phyloP scores from a whole-genome alignment of 2,113 vertebrate species.

The Nibea coibor region DNA sequence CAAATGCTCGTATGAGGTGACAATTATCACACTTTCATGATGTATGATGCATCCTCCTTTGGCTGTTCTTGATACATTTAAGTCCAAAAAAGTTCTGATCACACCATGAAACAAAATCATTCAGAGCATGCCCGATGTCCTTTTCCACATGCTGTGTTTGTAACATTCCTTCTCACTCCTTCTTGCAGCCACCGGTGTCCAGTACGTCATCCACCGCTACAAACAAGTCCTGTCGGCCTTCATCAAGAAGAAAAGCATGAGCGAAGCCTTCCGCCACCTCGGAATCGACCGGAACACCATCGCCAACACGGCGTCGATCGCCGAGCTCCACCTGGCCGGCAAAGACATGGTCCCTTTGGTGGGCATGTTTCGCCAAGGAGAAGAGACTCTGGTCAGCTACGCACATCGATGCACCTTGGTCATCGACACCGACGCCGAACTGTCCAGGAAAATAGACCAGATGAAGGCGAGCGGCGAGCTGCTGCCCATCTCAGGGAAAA shows the following conservation, averaged over 20 bases:
- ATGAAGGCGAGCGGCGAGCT: constrained; percentile 82
- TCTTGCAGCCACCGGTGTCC: constrained; percentile 76
- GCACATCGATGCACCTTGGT: constrained; percentile 77
- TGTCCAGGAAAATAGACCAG: constrained; percentile 77
- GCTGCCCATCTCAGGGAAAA: constrained; percentile 78
- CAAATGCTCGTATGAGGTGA: no score
- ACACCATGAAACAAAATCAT: no score
- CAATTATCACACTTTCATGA: no score
- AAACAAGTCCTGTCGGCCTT: constrained; percentile 81
- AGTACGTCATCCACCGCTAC: constrained; percentile 84
- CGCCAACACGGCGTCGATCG: constrained; percentile 82
- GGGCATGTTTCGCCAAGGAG: constrained; percentile 77
- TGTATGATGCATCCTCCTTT: no score
- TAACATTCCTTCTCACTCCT: not conserved
- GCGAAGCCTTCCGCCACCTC: constrained; percentile 77
- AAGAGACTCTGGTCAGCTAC: constrained; percentile 81
- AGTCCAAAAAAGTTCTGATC: no score
- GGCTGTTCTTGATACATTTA: no score
- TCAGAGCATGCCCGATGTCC: no score
- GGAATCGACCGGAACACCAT: constrained; percentile 84
- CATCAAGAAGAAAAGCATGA: constrained; percentile 84
- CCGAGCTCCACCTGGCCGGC: constrained; percentile 79
- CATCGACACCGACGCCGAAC: constrained; percentile 75
- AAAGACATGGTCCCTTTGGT: constrained; percentile 75
- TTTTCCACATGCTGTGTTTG: no score